These are phyloP conservation scores for Antheraea yamamai DNA, from an alignment of 2,888 invertebrate genomes.

Conservation along the genomic window DNA sequence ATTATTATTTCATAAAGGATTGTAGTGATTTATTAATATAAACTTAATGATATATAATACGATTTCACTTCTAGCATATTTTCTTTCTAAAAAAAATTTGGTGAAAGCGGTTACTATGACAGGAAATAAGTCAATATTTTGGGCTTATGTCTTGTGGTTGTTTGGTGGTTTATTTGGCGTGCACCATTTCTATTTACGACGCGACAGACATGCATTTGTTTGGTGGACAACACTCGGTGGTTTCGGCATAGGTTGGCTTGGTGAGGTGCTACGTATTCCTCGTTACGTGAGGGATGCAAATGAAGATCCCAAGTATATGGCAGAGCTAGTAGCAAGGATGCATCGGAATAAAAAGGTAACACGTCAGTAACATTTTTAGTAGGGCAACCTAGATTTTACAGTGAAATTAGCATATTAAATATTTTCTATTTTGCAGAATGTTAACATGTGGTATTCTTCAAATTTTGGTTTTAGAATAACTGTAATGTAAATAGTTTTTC, in stretches of 20 bases:
- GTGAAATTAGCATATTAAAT: background rate
- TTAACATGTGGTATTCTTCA: background rate
- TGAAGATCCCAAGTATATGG: conserved; percentile 86
- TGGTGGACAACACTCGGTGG: conserved; percentile 95
- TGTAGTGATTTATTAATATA: background rate
- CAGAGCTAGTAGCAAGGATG: conserved; percentile 84
- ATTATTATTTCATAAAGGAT: background rate
- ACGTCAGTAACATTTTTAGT: background rate
- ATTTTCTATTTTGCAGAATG: background rate
- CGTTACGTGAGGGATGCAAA: conserved; percentile 92
- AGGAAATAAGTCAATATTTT: conserved; percentile 81
- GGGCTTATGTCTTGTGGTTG: conserved; percentile 93
- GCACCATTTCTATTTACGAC: conserved; percentile 94
- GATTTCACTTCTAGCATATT: background rate
- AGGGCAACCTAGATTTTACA: background rate
- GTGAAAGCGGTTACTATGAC: conserved; percentile 39
- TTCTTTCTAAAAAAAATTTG: conserved; percentile 33
- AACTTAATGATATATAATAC: background rate
- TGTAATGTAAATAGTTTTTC: background rate
- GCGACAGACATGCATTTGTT: conserved; percentile 94
- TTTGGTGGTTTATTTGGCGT: conserved; percentile 93
- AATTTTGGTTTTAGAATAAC: background rate
- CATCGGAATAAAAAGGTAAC: conserved; percentile 84
- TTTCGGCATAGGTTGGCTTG: conserved; percentile 93
- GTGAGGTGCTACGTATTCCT: conserved; percentile 92